Evolutionary conservation across 2,113 vertebrate species (phyloP), one percentile per base, ranked within the genome.

Genomic region (Ptilonorhynchus violaceus): DNA sequence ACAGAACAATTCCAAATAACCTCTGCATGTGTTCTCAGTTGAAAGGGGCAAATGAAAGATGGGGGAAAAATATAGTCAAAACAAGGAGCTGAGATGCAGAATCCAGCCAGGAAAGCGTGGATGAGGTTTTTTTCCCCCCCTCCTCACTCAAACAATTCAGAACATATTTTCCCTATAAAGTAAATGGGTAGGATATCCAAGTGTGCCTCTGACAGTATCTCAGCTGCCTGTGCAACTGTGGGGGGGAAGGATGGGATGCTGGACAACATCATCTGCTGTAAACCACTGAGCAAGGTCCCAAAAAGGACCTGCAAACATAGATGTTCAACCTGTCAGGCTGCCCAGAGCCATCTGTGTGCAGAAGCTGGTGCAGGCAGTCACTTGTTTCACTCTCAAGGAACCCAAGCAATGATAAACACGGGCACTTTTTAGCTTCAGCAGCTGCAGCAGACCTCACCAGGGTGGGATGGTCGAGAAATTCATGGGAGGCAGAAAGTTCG

Each of bases 121-220:
- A 56, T 41, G 20, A 42, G 53, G 7, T 27, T 37, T 55, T 56
- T 52, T 11, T 39, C 3, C 11, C 24, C 42, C 23, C 3, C 30
- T 74, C 42, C 22, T 93, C 89, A 70, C 31, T 92, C 74, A 53
- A 62, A 75, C 80, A 70, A 39, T 59, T 93, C 50, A 88, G 92
- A 93, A 64, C 77, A 75, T 66, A 87, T 58, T 95, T 95, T 85
- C 64, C 78, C 37, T 44, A 80, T 92, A 94, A 93, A 91, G 86
- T 53, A 92, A 86, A 91, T 4, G 69, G n/a, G 52, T 70, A 62
- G 39, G 55, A 79, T 73, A 88, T 79, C 74, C 83, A 85, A 95
- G 35, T 35, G 39, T 13, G 58, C 28, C 62, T 92, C 62, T 75
- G 46, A 59, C 50, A 79, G 78, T 76, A 87, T 78, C 86, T 93